These are phyloP conservation scores for Clarias macrocephalus DNA, from an alignment of 2,113 vertebrate genomes.

Conservation along the genomic window DNA sequence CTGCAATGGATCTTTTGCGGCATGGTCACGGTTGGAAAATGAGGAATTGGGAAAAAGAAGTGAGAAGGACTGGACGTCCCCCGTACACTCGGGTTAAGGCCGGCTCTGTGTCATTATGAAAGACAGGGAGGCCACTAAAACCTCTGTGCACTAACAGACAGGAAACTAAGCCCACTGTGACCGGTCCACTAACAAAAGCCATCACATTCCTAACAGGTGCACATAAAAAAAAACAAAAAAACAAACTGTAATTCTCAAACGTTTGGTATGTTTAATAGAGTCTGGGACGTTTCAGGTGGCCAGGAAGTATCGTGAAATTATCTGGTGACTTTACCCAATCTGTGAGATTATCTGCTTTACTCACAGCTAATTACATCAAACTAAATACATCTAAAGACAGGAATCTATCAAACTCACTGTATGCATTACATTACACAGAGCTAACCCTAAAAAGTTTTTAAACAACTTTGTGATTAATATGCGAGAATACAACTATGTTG, in stretches of 20 bases:
- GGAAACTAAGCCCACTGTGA: constrained; percentile 61
- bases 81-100: constrained; percentile 57
- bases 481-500: not conserved
- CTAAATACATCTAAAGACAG: not conserved
- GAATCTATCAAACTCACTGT: not conserved
- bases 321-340: not conserved
- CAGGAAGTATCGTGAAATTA: not conserved
- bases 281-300: not conserved
- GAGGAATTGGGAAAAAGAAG: constrained; percentile 84
- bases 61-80: constrained; percentile 75
- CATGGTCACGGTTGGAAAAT: constrained; percentile 65
- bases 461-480: not conserved
- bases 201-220: constrained; percentile 50
- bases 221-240: not conserved
- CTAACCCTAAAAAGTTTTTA: too few relatives aligned
- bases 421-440: too few relatives aligned
- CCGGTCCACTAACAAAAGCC: constrained; percentile 58
- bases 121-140: constrained; percentile 74
- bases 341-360: not conserved
- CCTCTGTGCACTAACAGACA: constrained; percentile 64
- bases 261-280: not conserved
- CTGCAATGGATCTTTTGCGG: constrained; percentile 60
- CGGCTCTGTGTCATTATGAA: constrained; percentile 75
- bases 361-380: not conserved
- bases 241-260: not conserved